These are phyloP conservation scores for Octonoba sinensis DNA, from an alignment of 2,888 invertebrate genomes.

Conservation along the genomic window DNA sequence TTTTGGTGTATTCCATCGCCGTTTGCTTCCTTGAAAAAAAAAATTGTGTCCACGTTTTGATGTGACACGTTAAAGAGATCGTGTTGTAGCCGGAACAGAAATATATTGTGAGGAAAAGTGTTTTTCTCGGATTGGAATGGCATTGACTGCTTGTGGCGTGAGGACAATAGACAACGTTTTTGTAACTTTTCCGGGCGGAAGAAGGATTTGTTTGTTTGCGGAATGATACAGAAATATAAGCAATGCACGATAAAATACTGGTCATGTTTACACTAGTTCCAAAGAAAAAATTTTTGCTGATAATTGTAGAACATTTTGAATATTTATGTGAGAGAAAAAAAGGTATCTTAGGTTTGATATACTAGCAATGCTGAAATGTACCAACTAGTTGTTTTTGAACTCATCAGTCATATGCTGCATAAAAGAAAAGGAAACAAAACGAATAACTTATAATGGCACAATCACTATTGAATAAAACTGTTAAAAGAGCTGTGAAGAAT, in stretches of 20 bases:
- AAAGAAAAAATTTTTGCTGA: no score
- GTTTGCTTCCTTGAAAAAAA: constrained; percentile 1
- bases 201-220: background rate
- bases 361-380: no score
- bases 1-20: background rate
- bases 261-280: background rate
- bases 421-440: no score
- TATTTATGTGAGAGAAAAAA: no score
- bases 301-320: no score
- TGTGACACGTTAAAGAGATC: constrained; percentile 6
- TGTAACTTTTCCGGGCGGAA: constrained; percentile 4
- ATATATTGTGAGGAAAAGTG: constrained; percentile 5
- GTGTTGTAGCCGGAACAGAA: constrained; percentile 8
- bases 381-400: no score
- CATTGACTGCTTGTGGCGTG: constrained; percentile 11
- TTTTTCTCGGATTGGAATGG: constrained; percentile 6
- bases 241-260: background rate
- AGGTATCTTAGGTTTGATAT: no score
- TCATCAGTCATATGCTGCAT: no score
- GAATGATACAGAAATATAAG: background rate
- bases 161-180: background rate
- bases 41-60: constrained; percentile 2
- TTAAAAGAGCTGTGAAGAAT: no score
- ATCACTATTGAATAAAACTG: no score
- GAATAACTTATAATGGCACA: no score